Conservation (phyloP, 2,797 vertebrate genomes). For the Karalla daura region DNA sequence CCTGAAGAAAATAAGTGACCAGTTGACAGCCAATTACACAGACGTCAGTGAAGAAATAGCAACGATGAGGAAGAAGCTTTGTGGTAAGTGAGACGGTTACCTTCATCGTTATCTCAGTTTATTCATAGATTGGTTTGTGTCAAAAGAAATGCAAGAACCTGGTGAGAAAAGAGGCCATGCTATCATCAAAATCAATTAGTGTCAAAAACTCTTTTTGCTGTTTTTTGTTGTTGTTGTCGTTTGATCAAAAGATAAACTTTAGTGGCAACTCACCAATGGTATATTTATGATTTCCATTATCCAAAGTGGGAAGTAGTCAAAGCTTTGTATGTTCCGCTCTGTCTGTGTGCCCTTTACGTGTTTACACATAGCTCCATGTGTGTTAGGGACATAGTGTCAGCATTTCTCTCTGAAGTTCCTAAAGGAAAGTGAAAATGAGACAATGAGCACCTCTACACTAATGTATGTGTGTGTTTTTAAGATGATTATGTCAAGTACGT, state of each 20-base stretch:
- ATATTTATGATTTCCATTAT: neutral
- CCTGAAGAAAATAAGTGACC: neutral
- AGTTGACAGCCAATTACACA: neutral
- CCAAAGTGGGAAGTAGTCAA: neutral
- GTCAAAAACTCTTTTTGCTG: too few relatives aligned
- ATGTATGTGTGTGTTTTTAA: too few relatives aligned
- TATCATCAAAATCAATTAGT: too few relatives aligned
- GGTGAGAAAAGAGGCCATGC: too few relatives aligned
- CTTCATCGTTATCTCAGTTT: neutral
- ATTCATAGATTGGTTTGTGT: neutral
- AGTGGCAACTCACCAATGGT: too few relatives aligned
- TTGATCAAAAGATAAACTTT: too few relatives aligned
- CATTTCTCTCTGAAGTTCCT: neutral
- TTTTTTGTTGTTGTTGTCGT: too few relatives aligned
- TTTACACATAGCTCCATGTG: neutral
- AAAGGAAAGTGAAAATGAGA: neutral
- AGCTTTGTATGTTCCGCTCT: neutral
- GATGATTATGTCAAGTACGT: too few relatives aligned
- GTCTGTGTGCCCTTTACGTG: too few relatives aligned
- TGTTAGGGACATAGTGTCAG: neutral
- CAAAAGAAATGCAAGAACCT: too few relatives aligned
- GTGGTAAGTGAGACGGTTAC: constrained; percentile 19
- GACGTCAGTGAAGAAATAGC: neutral
- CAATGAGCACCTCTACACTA: too few relatives aligned
- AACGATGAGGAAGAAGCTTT: rapidly evolving